Conservation (phyloP, 2,888 invertebrate species). For the Lycophotia porphyrea region DNA sequence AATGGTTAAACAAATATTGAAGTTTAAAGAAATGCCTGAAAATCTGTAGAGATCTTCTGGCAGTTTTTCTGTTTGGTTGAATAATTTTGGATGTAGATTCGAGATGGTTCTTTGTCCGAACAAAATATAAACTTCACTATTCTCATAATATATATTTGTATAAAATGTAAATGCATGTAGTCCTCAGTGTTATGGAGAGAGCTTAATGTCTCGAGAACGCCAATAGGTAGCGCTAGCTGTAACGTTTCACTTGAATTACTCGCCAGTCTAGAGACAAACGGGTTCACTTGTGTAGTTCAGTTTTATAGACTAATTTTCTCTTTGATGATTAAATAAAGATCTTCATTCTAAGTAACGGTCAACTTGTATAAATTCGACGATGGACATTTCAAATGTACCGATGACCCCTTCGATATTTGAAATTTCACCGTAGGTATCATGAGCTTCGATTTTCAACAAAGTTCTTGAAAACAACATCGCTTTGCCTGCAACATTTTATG, state of each 20-base stretch:
- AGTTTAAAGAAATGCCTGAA: background rate
- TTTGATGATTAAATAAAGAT: slow-evolving; percentile 15
- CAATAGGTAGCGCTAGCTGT: slow-evolving; percentile 59
- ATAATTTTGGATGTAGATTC: background rate
- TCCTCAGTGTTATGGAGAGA: slow-evolving; percentile 16
- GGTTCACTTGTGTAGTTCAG: slow-evolving; percentile 24
- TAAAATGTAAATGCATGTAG: slow-evolving; percentile 45
- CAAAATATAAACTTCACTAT: background rate
- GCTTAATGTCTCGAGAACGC: slow-evolving; percentile 58
- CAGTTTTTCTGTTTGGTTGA: background rate
- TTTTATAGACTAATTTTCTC: slow-evolving; percentile 30
- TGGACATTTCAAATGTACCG: background rate
- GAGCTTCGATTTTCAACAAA: background rate
- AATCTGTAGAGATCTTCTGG: background rate
- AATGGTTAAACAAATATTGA: background rate
- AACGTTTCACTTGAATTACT: slow-evolving; percentile 33
- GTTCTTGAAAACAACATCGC: slow-evolving; percentile 12
- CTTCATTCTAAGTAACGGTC: slow-evolving; percentile 17
- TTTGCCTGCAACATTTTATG: slow-evolving; percentile 21
- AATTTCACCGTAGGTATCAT: background rate
- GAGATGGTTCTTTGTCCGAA: background rate
- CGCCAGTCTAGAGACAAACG: slow-evolving; percentile 28
- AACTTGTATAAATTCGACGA: background rate
- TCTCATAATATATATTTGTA: background rate
- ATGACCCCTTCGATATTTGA: background rate